phyloP scores from a whole-genome alignment of 2,113 vertebrate genomes.

The Barnardius zonarius region DNA sequence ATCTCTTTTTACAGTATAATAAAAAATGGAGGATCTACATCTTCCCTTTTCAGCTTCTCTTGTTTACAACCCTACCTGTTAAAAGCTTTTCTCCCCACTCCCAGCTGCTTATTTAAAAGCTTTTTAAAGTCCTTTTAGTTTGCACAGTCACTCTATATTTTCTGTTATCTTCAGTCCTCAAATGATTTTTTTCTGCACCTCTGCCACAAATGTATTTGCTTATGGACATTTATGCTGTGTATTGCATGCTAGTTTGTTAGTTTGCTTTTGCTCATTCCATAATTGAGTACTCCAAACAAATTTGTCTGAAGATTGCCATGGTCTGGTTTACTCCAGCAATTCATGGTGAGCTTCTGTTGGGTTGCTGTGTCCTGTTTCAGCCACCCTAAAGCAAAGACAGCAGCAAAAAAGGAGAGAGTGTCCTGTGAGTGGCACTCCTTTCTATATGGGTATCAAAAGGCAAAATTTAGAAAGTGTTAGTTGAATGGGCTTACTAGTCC shows the following conservation, averaged over 20 bases:
- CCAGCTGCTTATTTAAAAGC: background rate
- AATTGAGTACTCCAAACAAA: background rate
- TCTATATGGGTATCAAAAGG: background rate
- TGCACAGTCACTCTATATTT: background rate
- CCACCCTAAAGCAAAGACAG: background rate
- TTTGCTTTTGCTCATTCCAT: background rate
- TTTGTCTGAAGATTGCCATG: background rate
- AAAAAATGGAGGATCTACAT: background rate
- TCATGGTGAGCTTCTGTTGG: background rate
- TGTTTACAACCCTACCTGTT: background rate
- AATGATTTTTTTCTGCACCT: background rate
- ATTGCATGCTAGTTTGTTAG: background rate
- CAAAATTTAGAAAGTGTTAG: background rate
- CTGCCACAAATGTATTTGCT: background rate
- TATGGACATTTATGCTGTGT: background rate
- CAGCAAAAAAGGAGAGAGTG: background rate
- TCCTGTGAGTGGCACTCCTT: background rate
- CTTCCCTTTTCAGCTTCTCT: background rate
- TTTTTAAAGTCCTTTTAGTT: background rate
- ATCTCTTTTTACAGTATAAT: background rate
- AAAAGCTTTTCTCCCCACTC: constrained; percentile 1
- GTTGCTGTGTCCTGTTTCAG: background rate
- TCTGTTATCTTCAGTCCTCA: background rate
- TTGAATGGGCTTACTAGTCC: background rate
- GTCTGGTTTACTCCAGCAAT: background rate